Evolutionary conservation across 2,797 vertebrate genomes (phyloP).

Genomic region (Meriones psammophilus): DNA sequence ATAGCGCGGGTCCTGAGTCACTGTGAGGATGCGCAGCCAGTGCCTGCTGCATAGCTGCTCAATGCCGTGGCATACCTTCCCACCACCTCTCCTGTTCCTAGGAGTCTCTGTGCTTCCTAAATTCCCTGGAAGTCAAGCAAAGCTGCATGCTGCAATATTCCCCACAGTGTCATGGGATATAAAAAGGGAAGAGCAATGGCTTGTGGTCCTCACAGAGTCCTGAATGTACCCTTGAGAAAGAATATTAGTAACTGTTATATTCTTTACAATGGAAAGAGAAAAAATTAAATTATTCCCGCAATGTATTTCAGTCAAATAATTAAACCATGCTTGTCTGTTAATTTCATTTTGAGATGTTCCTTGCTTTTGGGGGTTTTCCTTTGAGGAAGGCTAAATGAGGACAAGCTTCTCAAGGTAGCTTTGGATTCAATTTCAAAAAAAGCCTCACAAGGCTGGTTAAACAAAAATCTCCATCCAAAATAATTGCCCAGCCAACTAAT

Average conservation of each 20-base stretch:
- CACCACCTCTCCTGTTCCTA: background rate
- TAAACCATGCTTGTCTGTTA: conserved; percentile 60
- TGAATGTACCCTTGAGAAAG: conserved; percentile 18
- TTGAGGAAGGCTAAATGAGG: conserved; percentile 54
- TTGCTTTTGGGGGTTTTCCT: background rate
- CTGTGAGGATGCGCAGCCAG: background rate
- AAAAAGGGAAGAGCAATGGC: background rate
- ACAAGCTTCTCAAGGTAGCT: conserved; percentile 50
- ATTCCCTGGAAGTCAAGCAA: background rate
- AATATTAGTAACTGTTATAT: conserved; percentile 26
- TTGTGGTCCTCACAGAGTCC: background rate
- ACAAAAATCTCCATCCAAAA: conserved; percentile 34
- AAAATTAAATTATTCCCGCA: conserved; percentile 60
- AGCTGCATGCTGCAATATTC: background rate
- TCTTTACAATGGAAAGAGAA: conserved; percentile 7
- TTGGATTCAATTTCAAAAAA: conserved; percentile 54
- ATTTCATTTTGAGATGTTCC: conserved; percentile 57
- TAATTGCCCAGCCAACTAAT: conserved; percentile 66
- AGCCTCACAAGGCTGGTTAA: conserved; percentile 44
- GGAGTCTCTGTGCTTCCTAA: background rate
- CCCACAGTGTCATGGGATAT: background rate
- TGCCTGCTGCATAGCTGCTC: background rate
- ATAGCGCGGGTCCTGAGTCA: background rate
- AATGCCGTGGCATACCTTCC: background rate
- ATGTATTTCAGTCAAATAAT: conserved; percentile 73